phyloP scores from a whole-genome alignment of 1,140 invertebrate species.

The Neuroterus valhalla region DNA sequence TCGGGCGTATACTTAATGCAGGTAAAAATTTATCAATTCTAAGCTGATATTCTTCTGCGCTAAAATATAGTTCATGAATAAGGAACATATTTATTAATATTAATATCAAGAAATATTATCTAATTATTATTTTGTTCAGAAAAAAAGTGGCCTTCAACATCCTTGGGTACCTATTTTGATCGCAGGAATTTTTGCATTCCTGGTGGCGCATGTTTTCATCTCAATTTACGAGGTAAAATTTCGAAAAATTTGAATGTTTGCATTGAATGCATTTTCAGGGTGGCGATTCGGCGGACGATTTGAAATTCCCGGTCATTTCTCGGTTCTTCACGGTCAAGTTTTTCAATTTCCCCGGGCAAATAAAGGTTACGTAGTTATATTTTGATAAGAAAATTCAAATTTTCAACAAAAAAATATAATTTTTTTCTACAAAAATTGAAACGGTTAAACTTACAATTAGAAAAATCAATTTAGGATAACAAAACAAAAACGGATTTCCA shows the following conservation, averaged over 20 bases:
- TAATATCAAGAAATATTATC: not conserved
- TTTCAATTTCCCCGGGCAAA: no score
- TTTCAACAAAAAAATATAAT: no score
- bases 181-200: slow-evolving; percentile 81
- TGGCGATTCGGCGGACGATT: no score
- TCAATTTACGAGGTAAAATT: slow-evolving; percentile 84
- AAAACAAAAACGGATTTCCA: no score
- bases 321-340: no score
- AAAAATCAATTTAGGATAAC: no score
- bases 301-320: no score
- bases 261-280: not conserved
- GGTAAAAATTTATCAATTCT: slow-evolving; percentile 66
- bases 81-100: not conserved
- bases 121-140: slow-evolving; percentile 67
- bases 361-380: no score
- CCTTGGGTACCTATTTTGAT: slow-evolving; percentile 82
- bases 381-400: no score
- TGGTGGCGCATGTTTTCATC: slow-evolving; percentile 85
- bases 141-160: slow-evolving; percentile 79
- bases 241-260: not conserved
- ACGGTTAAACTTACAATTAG: no score
- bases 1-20: slow-evolving; percentile 79
- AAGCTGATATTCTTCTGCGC: not conserved
- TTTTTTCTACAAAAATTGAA: no score
- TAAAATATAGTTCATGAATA: slow-evolving; percentile 18